A percentile compares a stretch with the other conserved stretches of the same genome.
phyloP scores from a whole-genome alignment of 2,888 invertebrate genomes.

The Epiblema foenella region DNA sequence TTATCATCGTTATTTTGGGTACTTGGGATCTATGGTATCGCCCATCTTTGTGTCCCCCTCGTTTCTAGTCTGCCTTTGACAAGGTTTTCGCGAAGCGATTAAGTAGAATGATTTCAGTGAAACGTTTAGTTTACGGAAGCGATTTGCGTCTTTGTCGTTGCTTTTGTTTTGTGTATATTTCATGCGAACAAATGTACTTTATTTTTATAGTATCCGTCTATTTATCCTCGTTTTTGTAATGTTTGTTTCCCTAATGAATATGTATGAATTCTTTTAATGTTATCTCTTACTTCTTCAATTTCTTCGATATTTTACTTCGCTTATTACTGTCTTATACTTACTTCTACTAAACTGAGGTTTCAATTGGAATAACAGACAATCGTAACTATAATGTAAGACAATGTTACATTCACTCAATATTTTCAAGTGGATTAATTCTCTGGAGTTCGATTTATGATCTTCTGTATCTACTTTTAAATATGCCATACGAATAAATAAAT shows the following conservation, averaged over 20 bases:
- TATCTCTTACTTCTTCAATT: not conserved
- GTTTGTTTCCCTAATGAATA: too few relatives aligned
- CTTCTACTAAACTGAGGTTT: not conserved
- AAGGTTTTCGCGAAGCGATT: not conserved
- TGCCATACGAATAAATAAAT: too few relatives aligned
- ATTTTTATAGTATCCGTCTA: not conserved
- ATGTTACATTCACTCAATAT: too few relatives aligned
- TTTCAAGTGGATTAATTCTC: too few relatives aligned
- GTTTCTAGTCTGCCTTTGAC: not conserved
- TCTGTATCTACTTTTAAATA: too few relatives aligned
- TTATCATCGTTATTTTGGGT: slow-evolving; percentile 24
- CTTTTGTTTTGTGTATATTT: slow-evolving; percentile 25
- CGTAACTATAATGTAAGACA: not conserved
- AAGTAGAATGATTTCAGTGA: not conserved
- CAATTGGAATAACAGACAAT: not conserved
- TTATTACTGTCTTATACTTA: not conserved
- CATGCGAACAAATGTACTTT: not conserved
- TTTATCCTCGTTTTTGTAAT: not conserved
- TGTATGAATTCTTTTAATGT: not conserved
- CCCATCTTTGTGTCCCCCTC: slow-evolving; percentile 5
- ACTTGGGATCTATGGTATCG: slow-evolving; percentile 3
- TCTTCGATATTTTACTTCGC: too few relatives aligned
- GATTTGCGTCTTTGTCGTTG: slow-evolving; percentile 2
- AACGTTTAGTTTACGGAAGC: not conserved
- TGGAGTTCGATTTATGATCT: too few relatives aligned